Evolutionary conservation across 1,140 invertebrate genomes (phyloP), one percentile per base, ranked within the genome.

Genomic region (Parapsyche elsis): DNA sequence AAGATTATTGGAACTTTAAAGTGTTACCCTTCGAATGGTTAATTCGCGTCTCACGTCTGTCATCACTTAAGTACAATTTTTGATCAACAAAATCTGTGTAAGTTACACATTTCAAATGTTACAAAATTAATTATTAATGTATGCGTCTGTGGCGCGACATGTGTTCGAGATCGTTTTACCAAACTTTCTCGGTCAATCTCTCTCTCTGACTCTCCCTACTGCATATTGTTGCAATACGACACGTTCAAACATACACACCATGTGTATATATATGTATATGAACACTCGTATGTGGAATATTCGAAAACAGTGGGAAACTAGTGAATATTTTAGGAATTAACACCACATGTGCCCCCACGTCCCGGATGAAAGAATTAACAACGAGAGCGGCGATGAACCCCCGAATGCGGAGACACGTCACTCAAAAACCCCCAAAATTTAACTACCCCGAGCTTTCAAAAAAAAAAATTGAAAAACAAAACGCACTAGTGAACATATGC

Each of bases 251-350:
- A 14, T 14, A 67, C 24, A 67, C 21, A 23, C 24, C n/a, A n/a
- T n/a, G n/a, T 30, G 26, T 53, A 1, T 14, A 53, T 19, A 61
- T 61, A 61, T 61, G 57, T 21, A 61, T 1, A 21, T 10, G 16
- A 5, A 16, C 16, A 59, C 53, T 16, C 53, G 53, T 59, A 19
- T 64, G 12, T 64, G 14, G 10, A 53, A 14, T 53, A 53, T 53
- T 53, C 12, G 64, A 67, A 38, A 67, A 67, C 64, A 67, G 64
- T 67, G 64, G 64, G 71, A 73, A 73, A 73, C 71, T 5, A 24
- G 71, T 16, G 71, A 73, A 73, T 73, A 73, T 73, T 73, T 73
- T 46, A n/a, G 71, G 71, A 73, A 73, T 73, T 73, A 73, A 73
- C 30, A 46, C 71, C 71, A 73, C 71, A 73, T 73, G 71, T 73